These are phyloP conservation scores for Prionace glauca DNA, from an alignment of 2,797 vertebrate species.

Conservation along the genomic window DNA sequence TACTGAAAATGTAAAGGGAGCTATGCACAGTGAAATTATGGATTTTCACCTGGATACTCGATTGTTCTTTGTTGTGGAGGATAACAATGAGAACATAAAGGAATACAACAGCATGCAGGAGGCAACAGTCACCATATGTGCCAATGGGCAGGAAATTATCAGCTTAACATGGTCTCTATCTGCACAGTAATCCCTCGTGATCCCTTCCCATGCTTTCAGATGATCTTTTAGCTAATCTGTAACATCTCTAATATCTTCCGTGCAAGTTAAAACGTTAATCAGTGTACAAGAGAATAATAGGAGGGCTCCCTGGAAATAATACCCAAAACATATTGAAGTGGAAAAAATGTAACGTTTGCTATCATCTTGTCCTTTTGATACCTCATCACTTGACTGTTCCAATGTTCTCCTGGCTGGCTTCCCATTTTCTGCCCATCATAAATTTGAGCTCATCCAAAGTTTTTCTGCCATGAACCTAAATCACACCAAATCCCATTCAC, in stretches of 20 bases:
- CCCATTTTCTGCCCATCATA: too few relatives aligned
- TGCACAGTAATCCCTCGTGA: not conserved
- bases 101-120: not conserved
- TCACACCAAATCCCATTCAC: too few relatives aligned
- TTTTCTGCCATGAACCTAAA: too few relatives aligned
- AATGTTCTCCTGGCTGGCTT: too few relatives aligned
- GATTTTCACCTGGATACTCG: not conserved
- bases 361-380: not conserved
- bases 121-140: not conserved
- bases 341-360: not conserved
- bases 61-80: not conserved
- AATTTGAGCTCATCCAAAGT: too few relatives aligned
- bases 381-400: not conserved
- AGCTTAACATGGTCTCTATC: not conserved
- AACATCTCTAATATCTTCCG: not conserved
- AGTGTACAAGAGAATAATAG: not conserved
- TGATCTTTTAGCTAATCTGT: not conserved
- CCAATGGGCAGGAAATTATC: not conserved
- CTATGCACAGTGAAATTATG: not conserved
- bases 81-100: not conserved
- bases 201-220: not conserved
- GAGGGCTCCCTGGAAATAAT: not conserved
- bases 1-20: not conserved
- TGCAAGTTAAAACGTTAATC: not conserved
- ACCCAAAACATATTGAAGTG: not conserved